A percentile compares a stretch with the other conserved stretches of the same genome.
Conservation (phyloP, 2,797 vertebrate genomes). For the Megalops cyprinoides region DNA sequence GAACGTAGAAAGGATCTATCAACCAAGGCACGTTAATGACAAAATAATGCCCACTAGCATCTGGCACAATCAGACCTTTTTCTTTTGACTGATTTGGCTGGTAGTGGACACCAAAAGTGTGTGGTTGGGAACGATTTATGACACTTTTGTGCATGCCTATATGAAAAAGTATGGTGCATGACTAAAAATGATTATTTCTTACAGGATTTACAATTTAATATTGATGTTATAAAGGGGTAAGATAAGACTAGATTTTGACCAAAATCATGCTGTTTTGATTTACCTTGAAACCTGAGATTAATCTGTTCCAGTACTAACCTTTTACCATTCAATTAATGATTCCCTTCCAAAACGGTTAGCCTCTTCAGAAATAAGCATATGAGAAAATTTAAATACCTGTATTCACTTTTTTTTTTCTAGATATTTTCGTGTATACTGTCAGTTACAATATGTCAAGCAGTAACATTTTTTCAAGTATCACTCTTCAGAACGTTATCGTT, state of each 20-base stretch:
- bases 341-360: not conserved
- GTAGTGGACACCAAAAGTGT: slow-evolving; percentile 38
- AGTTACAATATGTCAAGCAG: not conserved
- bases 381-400: not conserved
- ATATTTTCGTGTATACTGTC: not conserved
- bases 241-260: slow-evolving; percentile 36
- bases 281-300: not conserved
- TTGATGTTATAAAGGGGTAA: slow-evolving; percentile 15
- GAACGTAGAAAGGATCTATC: slow-evolving; percentile 25
- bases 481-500: too few relatives aligned
- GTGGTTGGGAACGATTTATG: slow-evolving; percentile 19
- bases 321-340: not conserved
- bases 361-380: not conserved
- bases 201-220: not conserved
- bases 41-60: not conserved
- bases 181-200: slow-evolving; percentile 30
- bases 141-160: slow-evolving; percentile 33
- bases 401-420: not conserved
- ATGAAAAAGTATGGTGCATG: slow-evolving; percentile 31
- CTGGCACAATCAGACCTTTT: slow-evolving; percentile 11
- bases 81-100: slow-evolving; percentile 32
- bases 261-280: not conserved
- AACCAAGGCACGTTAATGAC: slow-evolving; percentile 12
- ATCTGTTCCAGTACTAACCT: not conserved
- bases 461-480: too few relatives aligned